These are phyloP conservation scores for Erebia ligea DNA, from an alignment of 2,888 invertebrate genomes.

Conservation along the genomic window DNA sequence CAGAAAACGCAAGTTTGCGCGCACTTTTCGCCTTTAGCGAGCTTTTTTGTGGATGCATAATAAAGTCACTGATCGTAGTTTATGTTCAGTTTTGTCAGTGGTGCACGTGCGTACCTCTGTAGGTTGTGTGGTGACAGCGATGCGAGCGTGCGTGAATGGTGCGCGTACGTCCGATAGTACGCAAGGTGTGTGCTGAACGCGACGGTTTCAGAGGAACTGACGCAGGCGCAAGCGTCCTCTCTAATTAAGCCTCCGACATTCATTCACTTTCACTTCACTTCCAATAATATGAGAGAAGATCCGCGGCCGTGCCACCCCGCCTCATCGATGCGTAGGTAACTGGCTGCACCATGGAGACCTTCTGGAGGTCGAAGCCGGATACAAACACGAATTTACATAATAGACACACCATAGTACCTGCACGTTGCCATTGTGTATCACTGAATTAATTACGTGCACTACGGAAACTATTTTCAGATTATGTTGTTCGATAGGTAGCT, in stretches of 20 bases:
- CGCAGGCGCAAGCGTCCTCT: conserved; percentile 76
- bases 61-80: conserved; percentile 8
- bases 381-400: conserved; percentile 56
- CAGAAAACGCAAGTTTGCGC: conserved; percentile 9
- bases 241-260: conserved; percentile 82
- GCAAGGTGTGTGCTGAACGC: conserved; percentile 64
- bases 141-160: conserved; percentile 42
- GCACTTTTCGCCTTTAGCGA: neutral
- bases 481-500: neutral
- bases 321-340: conserved; percentile 59
- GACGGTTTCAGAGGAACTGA: conserved; percentile 75
- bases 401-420: conserved; percentile 29
- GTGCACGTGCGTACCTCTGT: conserved; percentile 70
- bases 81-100: conserved; percentile 23
- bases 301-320: conserved; percentile 67
- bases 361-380: conserved; percentile 79
- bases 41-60: neutral
- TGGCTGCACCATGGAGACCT: conserved; percentile 60
- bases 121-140: conserved; percentile 48
- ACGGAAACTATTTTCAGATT: conserved; percentile 19
- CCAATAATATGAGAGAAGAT: conserved; percentile 78
- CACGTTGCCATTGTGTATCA: conserved; percentile 33
- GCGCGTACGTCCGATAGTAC: conserved; percentile 46
- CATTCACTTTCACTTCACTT: conserved; percentile 84
- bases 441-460: conserved; percentile 22